phyloP scores from a whole-genome alignment of 2,888 invertebrate species.

The Diploptera punctata region DNA sequence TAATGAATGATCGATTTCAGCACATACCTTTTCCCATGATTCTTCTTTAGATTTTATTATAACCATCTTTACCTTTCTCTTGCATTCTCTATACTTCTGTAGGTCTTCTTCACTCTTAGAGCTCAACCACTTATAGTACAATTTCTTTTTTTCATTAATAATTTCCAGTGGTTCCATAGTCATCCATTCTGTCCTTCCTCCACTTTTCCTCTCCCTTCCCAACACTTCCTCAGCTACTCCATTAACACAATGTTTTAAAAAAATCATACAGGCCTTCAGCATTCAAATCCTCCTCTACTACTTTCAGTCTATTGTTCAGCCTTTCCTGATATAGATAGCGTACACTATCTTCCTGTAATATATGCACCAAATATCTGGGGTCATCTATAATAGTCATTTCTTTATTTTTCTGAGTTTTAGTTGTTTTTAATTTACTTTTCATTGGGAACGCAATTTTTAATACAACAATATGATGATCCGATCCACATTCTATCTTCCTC shows the following conservation, averaged over 20 bases:
- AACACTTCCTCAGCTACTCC: not conserved
- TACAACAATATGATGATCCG: slow-evolving; percentile 4
- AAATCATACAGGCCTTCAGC: not conserved
- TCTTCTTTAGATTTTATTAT: not conserved
- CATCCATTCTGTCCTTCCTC: not conserved
- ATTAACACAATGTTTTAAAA: slow-evolving; percentile 8
- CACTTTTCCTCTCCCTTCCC: not conserved
- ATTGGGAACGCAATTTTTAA: not conserved
- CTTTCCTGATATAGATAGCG: not conserved
- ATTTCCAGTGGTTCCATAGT: not conserved
- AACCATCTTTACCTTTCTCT: slow-evolving; percentile 1
- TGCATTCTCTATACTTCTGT: not conserved
- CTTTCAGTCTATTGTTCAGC: not conserved
- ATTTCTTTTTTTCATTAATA: not conserved
- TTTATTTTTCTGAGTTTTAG: not conserved
- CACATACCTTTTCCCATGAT: slow-evolving; percentile 1
- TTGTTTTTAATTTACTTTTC: not conserved
- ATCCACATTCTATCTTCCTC: not conserved
- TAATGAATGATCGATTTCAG: not conserved
- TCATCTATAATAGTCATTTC: not conserved
- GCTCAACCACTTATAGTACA: not conserved
- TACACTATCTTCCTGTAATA: slow-evolving; percentile 5
- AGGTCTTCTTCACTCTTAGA: not conserved
- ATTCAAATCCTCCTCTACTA: not conserved
- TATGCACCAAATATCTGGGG: not conserved